Evolutionary conservation across 2,888 invertebrate genomes (phyloP), one percentile per base, ranked within the genome.

Genomic region (Tenthredo distinguenda): DNA sequence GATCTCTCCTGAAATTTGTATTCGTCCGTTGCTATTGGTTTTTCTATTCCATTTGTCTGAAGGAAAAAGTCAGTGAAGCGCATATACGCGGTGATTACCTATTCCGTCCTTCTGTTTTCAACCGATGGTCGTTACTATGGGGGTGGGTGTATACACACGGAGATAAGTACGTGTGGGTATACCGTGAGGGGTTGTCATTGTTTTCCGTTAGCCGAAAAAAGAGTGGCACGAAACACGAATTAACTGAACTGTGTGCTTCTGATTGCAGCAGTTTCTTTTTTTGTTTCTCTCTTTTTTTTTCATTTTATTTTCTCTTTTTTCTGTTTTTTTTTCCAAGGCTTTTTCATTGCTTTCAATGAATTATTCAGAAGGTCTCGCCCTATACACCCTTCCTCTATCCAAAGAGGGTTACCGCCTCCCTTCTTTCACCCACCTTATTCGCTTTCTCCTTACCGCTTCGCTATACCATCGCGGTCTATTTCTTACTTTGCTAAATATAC

Each of bases 221-320:
- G 62, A 26, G 26, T 26, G 58, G 21, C 84, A 87, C 88, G 88
- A 89, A 89, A 90, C 87, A 88, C 85, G 89, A 90, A 89, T 90
- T 89, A 89, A 90, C 87, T 84, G 87, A 83, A 84, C 87, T 86
- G 85, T 86, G 84, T 43, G 86, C 76, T 86, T 87, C 85, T 88
- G 89, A 90, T 91, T 89, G 88, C 88, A 85, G 85, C 85, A 74
- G 87, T 55, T 90, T 88, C 58, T 71, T 40, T 72, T 85, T 85
- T 43, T 58, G 0, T 90, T 88, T n/a, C n/a, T 40, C 31, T 86
- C 55, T 90, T 88, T 79, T 71, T n/a, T 40, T 15, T 3, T 87
- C 83, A 40, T 86, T 86, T 47, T 58, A 90, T 88, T 58, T 71
- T 18, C 40, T 85, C 55, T 90, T 88, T 55, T 68, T n/a, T 37